A percentile compares a stretch with the other conserved stretches of the same genome.
Conservation (phyloP, 2,888 invertebrate genomes). For the Eupithecia exiguata region DNA sequence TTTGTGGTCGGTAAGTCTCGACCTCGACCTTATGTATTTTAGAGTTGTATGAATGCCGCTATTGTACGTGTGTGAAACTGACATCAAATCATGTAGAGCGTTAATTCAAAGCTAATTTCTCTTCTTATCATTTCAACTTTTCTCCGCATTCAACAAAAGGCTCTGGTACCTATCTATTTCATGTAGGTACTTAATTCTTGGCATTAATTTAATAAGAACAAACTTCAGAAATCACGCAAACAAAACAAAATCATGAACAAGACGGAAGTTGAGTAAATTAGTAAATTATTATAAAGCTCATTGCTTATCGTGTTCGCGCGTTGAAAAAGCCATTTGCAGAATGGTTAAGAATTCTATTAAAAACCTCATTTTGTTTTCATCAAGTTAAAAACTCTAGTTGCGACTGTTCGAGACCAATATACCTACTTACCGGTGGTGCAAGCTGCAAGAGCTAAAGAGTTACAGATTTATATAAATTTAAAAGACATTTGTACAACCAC, state of each 20-base stretch:
- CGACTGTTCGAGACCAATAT: conserved; percentile 56
- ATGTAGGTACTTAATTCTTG: background rate
- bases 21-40: background rate
- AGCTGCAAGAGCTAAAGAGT: conserved; percentile 33
- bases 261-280: conserved; percentile 31
- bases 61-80: background rate
- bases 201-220: background rate
- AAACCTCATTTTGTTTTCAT: conserved; percentile 69
- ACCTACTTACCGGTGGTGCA: conserved; percentile 53
- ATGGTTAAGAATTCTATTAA: conserved; percentile 68
- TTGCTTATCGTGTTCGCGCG: conserved; percentile 52
- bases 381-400: conserved; percentile 66
- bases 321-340: conserved; percentile 48
- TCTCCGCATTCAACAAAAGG: background rate
- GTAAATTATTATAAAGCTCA: conserved; percentile 26
- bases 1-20: background rate
- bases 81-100: background rate
- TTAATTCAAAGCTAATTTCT: background rate
- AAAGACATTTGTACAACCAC: too few relatives aligned
- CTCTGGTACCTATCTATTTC: background rate
- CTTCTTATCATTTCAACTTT: background rate
- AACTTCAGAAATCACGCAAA: background rate
- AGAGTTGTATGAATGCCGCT: background rate
- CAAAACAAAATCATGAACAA: conserved; percentile 5
- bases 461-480: background rate